phyloP scores from a whole-genome alignment of 2,113 vertebrate genomes.

The Menura novaehollandiae region DNA sequence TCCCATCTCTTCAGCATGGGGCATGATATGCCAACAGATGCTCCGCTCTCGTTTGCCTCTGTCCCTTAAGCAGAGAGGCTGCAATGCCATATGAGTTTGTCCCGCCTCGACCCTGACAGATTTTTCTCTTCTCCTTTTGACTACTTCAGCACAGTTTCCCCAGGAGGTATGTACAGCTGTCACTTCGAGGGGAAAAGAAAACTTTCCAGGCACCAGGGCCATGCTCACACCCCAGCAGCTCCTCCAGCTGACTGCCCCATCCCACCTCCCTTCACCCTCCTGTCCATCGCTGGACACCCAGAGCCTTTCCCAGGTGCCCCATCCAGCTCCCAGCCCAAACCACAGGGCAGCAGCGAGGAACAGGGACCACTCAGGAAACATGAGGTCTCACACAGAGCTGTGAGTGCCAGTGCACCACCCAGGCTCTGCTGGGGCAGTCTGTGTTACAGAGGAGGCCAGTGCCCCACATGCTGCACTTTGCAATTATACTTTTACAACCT shows the following conservation, averaged over 20 bases:
- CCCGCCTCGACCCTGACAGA: neutral
- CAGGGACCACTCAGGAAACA: neutral
- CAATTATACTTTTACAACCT: neutral
- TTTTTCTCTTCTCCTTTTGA: neutral
- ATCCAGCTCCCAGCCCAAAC: neutral
- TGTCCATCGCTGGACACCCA: neutral
- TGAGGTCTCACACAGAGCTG: neutral
- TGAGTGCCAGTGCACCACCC: neutral
- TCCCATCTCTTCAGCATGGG: neutral
- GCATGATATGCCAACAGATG: neutral
- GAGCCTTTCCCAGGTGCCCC: neutral
- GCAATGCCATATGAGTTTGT: neutral
- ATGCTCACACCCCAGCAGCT: neutral
- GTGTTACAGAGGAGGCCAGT: neutral
- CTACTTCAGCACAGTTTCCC: neutral
- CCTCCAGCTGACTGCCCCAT: neutral
- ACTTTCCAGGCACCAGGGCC: neutral
- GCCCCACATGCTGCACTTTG: neutral
- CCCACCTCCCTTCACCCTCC: neutral
- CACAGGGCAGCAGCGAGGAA: neutral
- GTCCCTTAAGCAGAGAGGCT: neutral
- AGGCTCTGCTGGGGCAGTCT: neutral
- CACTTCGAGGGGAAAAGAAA: neutral
- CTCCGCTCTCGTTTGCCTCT: neutral
- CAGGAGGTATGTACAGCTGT: neutral